phyloP scores from a whole-genome alignment of 2,888 invertebrate species.

The Odontomyia ornata region DNA sequence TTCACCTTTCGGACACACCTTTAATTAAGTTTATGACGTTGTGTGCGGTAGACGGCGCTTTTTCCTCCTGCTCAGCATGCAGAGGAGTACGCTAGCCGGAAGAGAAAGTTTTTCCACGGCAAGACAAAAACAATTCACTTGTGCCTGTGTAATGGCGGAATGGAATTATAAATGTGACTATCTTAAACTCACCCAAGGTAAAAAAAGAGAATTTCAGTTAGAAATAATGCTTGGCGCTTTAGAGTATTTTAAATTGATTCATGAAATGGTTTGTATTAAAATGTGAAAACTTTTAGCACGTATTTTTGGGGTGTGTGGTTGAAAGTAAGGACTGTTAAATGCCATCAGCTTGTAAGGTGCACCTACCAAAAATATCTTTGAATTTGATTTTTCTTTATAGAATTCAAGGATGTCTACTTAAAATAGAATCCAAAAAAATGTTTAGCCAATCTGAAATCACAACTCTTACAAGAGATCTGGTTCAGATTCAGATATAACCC shows the following conservation, averaged over 20 bases:
- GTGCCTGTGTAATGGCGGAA: not conserved
- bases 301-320: not conserved
- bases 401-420: no score
- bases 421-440: no score
- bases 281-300: not conserved
- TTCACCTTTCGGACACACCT: constrained; percentile 15
- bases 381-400: no score
- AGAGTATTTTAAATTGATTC: not conserved
- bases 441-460: no score
- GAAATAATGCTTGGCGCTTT: not conserved
- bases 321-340: no score
- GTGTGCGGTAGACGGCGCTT: not conserved
- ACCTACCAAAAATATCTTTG: no score
- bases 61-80: not conserved
- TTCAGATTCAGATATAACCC: no score
- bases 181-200: no score
- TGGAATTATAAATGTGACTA: not conserved
- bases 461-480: no score
- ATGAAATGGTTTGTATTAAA: constrained; percentile 17
- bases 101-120: not conserved
- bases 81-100: not conserved
- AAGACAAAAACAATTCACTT: not conserved
- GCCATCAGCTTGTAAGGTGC: no score
- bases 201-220: no score
- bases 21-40: constrained; percentile 9